phyloP scores from a whole-genome alignment of 2,113 vertebrate genomes.

The Indri indri region DNA sequence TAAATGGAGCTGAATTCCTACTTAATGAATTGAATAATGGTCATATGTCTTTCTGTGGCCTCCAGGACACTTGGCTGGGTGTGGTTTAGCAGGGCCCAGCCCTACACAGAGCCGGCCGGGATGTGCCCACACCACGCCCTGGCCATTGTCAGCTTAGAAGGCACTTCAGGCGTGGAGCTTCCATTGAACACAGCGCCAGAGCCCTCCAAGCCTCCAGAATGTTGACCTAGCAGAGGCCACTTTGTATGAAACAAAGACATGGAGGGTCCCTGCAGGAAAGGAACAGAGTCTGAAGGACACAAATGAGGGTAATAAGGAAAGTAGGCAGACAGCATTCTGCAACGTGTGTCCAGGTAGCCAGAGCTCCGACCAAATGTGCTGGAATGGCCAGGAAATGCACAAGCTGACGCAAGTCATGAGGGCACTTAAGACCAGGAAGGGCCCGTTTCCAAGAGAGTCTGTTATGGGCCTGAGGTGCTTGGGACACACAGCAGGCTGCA shows the following conservation, averaged over 20 bases:
- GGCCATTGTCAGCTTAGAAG: neutral
- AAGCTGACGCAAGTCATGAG: neutral
- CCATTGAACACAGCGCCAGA: neutral
- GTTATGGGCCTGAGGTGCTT: neutral
- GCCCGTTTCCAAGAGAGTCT: neutral
- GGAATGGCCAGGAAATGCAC: neutral
- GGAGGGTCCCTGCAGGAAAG: neutral
- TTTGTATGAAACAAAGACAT: neutral
- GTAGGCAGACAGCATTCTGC: neutral
- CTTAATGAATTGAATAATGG: neutral
- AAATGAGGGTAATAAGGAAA: neutral
- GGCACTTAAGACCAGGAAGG: neutral
- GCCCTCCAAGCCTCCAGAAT: neutral
- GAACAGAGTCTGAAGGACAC: neutral
- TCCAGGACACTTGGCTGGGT: accelerated
- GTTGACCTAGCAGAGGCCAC: neutral
- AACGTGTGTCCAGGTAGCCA: neutral
- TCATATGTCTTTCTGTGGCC: neutral
- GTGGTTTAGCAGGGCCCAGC: no score
- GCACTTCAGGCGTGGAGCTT: accelerated
- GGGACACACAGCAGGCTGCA: neutral
- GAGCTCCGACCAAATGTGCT: no score
- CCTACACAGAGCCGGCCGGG: neutral
- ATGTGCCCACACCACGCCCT: neutral
- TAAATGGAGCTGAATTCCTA: neutral